Evolutionary conservation across 1,140 invertebrate genomes (phyloP).

Genomic region (Aphaenogaster floridana): DNA sequence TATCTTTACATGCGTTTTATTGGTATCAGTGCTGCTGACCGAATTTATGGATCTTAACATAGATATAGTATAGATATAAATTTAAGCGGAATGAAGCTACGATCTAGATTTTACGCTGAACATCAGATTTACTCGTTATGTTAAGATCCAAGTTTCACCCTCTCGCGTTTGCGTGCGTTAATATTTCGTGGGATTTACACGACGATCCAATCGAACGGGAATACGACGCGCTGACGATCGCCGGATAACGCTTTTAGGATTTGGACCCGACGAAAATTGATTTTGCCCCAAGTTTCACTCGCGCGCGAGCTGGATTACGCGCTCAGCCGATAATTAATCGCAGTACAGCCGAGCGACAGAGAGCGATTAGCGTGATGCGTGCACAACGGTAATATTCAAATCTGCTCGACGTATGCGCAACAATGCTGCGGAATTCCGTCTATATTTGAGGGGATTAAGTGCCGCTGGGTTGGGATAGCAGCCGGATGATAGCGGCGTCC

Average conservation of each 20-base stretch:
- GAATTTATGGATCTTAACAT: neutral
- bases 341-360: slow-evolving; percentile 70
- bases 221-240: neutral
- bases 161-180: neutral
- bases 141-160: neutral
- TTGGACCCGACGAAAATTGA: slow-evolving; percentile 40
- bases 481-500: slow-evolving; percentile 60
- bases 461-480: slow-evolving; percentile 61
- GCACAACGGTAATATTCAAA: slow-evolving; percentile 69
- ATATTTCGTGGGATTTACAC: slow-evolving; percentile 21
- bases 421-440: slow-evolving; percentile 78
- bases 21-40: neutral
- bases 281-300: slow-evolving; percentile 46
- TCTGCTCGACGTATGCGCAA: slow-evolving; percentile 74
- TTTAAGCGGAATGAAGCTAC: neutral
- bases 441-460: slow-evolving; percentile 78
- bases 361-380: slow-evolving; percentile 72
- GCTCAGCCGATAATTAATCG: slow-evolving; percentile 77
- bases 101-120: neutral
- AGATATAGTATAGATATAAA: neutral
- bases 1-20: slow-evolving; percentile 17
- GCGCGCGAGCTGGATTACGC: slow-evolving; percentile 66
- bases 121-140: neutral
- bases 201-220: slow-evolving; percentile 13
- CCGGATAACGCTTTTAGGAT: slow-evolving; percentile 38